Conservation (phyloP, 2,888 invertebrate genomes). For the Chrysotoxum bicinctum region DNA sequence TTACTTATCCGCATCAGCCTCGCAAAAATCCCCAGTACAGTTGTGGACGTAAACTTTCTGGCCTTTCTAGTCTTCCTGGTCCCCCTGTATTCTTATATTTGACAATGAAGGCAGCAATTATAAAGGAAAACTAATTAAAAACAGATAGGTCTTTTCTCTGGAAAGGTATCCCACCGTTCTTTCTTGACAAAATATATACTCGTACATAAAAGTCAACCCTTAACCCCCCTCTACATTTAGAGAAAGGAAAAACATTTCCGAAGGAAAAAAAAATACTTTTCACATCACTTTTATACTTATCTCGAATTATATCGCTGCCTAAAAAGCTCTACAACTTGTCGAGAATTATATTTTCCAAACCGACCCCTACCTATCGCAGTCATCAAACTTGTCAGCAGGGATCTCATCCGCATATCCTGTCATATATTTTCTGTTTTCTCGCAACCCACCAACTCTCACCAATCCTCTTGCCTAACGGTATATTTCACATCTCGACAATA, state of each 20-base stretch:
- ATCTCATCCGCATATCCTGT: conserved; percentile 46
- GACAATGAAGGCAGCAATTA: too few relatives aligned
- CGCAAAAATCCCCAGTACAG: too few relatives aligned
- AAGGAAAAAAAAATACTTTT: neutral
- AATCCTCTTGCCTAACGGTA: neutral
- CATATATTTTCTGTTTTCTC: conserved; percentile 9
- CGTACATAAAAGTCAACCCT: neutral
- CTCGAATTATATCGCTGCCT: conserved; percentile 41
- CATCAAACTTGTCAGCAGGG: conserved; percentile 48
- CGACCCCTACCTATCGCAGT: neutral
- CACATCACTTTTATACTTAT: conserved; percentile 39
- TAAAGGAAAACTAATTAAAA: too few relatives aligned
- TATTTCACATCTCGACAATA: conserved; percentile 35
- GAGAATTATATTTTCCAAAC: conserved; percentile 24
- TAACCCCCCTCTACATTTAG: neutral
- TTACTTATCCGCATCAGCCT: too few relatives aligned
- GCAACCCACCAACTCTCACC: neutral
- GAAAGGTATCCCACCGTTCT: too few relatives aligned
- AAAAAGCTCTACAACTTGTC: conserved; percentile 58
- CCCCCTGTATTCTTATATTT: too few relatives aligned
- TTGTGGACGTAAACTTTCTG: too few relatives aligned
- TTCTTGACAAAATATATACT: too few relatives aligned
- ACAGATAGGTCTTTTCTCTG: too few relatives aligned
- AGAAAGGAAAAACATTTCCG: neutral
- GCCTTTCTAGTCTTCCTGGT: too few relatives aligned